These are phyloP conservation scores for Drosophila tsacasi DNA, from an alignment of 1,140 invertebrate species.

Conservation along the genomic window DNA sequence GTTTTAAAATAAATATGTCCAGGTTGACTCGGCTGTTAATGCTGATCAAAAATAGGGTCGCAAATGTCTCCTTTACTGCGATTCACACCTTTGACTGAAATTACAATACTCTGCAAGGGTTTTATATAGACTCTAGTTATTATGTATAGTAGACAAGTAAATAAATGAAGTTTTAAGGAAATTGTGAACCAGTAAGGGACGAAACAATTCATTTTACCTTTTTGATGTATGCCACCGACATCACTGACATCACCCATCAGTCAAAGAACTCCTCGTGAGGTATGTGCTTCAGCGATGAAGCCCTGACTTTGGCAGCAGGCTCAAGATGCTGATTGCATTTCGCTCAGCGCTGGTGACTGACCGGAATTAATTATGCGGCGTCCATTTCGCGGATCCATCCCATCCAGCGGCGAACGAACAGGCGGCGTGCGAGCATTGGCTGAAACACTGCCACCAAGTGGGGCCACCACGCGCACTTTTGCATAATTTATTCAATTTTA, in stretches of 20 bases:
- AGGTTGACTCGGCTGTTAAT: too few species aligned
- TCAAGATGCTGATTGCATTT: constrained; percentile 65
- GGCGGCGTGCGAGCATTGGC: constrained; percentile 10
- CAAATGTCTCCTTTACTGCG: neutral
- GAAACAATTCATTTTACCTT: too few species aligned
- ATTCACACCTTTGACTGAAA: neutral
- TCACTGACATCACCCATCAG: neutral
- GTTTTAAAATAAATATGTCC: too few species aligned
- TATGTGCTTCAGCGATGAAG: neutral
- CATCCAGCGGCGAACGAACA: neutral
- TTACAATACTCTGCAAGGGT: neutral
- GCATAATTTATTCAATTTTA: constrained; percentile 83
- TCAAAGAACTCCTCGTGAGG: neutral
- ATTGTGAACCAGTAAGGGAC: neutral
- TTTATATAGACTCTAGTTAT: neutral
- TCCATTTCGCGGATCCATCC: constrained; percentile 48
- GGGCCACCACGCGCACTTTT: constrained; percentile 63
- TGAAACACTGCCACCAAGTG: constrained; percentile 12
- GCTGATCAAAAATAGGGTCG: neutral
- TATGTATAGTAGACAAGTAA: neutral
- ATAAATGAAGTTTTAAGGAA: neutral
- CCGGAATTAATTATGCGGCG: constrained; percentile 71
- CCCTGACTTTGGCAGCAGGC: constrained; percentile 45
- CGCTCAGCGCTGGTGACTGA: constrained; percentile 23
- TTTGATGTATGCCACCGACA: neutral